Conservation (phyloP, 2,888 invertebrate species). For the Orthonychiurus folsomi region DNA sequence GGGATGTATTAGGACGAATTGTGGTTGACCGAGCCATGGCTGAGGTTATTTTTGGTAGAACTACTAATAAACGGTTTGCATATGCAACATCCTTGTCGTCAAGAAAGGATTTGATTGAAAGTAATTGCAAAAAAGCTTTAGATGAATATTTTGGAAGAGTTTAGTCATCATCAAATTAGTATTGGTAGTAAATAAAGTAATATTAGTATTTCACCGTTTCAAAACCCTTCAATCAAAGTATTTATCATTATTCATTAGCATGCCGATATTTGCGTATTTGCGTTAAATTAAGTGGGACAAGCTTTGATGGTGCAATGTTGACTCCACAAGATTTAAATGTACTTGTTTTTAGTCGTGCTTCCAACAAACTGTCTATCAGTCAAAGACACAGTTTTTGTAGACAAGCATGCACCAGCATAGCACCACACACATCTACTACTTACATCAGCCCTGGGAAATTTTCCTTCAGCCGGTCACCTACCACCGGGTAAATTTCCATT, state of each 20-base stretch:
- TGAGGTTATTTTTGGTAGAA: constrained; percentile 7
- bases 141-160: background rate
- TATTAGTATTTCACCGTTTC: too few species aligned
- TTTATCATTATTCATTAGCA: too few species aligned
- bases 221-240: background rate
- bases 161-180: background rate
- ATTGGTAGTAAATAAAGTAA: too few species aligned
- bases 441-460: background rate
- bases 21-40: constrained; percentile 13
- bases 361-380: too few species aligned
- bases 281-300: too few species aligned
- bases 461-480: background rate
- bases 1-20: constrained; percentile 11
- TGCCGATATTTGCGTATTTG: too few species aligned
- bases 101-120: background rate
- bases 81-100: background rate
- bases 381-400: too few species aligned
- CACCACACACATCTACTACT: too few species aligned
- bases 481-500: background rate
- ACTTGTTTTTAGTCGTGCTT: too few species aligned
- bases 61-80: background rate
- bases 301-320: too few species aligned
- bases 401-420: too few species aligned
- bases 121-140: background rate
- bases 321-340: too few species aligned